Evolutionary conservation across 2,113 vertebrate genomes (phyloP).

Genomic region (Ursus arctos): DNA sequence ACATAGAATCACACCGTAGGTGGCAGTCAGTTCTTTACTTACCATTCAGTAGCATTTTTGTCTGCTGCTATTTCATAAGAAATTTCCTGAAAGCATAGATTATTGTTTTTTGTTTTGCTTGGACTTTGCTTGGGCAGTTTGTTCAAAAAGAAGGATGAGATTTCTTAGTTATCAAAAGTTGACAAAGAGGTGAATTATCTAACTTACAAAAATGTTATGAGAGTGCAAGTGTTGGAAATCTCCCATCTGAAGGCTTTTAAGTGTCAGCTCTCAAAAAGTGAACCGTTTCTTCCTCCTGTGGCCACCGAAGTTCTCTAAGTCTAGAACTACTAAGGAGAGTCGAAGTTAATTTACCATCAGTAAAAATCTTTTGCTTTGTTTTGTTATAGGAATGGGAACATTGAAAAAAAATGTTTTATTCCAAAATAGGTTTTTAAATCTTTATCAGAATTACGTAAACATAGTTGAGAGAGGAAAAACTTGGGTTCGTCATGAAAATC

Average conservation of each 20-base stretch:
- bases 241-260: conserved; percentile 7
- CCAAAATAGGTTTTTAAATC: not conserved
- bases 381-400: not conserved
- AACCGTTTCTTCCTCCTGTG: not conserved
- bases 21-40: not conserved
- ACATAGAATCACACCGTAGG: not conserved
- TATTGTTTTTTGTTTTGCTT: not conserved
- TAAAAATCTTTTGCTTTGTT: not conserved
- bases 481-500: not conserved
- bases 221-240: not conserved
- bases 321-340: not conserved
- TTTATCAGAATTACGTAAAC: not conserved
- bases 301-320: not conserved
- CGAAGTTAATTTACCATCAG: not conserved
- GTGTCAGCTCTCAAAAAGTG: not conserved
- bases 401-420: not conserved
- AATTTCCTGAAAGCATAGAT: not conserved
- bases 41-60: not conserved
- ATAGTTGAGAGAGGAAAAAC: not conserved
- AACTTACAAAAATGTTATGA: not conserved
- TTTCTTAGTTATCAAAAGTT: conserved; percentile 26
- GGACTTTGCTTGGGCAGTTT: not conserved
- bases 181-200: not conserved
- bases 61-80: not conserved
- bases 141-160: not conserved